Evolutionary conservation across 2,888 invertebrate species (phyloP), one percentile per base, ranked within the genome.

Genomic region (Watsonalla binaria): DNA sequence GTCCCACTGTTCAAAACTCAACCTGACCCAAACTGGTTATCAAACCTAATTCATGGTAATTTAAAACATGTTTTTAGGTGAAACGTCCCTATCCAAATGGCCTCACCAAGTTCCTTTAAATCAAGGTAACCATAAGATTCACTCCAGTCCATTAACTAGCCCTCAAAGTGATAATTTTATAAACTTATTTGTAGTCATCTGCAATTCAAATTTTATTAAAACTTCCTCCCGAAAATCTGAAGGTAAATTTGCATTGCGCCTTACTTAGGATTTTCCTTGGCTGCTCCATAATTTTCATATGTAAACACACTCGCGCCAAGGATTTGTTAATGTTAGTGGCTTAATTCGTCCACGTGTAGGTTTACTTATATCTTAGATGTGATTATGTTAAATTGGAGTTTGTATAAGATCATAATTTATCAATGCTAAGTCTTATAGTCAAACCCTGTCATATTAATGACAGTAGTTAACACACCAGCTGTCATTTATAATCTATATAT

Each of bases 111-210:
- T 47, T n/a, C 47, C 34, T 7, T 47, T 11, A 47, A 33, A 33
- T 33, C 13, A 6, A 47, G 35, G 13, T 35, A 47, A n/a, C 47
- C 35, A 59, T 51, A 53, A 60, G 62, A 68, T 61, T 63, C 62
- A 62, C 62, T 64, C 59, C 55, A 67, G 67, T 74, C 78, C 78
- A 78, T 81, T 79, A 81, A 70, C 69, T 58, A 55, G 57, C 62
- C 66, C 64, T 57, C 63, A 65, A 70, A 71, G 72, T 69, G 67
- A 69, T 70, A 66, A 76, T 76, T 79, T 72, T 71, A 77, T 68
- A 69, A 81, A 78, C 78, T 80, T 79, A 80, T 84, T 80, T 82
- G 75, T 81, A 72, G 70, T 74, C 68, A 84, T 84, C 73, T 83
- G 70, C 78, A 84, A 81, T 83, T 82, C 78, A 80, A 82, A 84